Percentiles rank a stretch among this genome's conserved stretches.
Conservation (phyloP, 2,888 invertebrate species). For the Pycnomerus fuliginosus region DNA sequence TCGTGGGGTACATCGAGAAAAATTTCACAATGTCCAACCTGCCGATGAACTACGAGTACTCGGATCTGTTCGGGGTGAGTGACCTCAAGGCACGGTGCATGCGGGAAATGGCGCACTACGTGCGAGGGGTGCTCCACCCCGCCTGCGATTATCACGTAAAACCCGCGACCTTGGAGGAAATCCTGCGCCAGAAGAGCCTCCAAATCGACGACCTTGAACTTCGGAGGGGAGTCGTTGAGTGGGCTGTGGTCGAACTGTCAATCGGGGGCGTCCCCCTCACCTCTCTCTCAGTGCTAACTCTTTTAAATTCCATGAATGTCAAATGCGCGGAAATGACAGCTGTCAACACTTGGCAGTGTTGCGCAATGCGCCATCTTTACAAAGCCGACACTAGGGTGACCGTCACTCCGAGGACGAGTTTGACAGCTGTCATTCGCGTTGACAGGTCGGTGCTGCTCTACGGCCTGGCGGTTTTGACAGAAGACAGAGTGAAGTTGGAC, state of each 20-base stretch:
- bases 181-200: slow-evolving; percentile 56
- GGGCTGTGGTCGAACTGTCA: slow-evolving; percentile 58
- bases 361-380: slow-evolving; percentile 50
- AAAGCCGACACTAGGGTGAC: slow-evolving; percentile 38
- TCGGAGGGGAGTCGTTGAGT: slow-evolving; percentile 57
- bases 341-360: slow-evolving; percentile 47
- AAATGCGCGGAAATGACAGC: slow-evolving; percentile 55
- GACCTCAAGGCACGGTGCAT: slow-evolving; percentile 56
- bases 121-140: slow-evolving; percentile 54
- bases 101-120: slow-evolving; percentile 59
- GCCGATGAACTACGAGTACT: slow-evolving; percentile 61
- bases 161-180: slow-evolving; percentile 53
- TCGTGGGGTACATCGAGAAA: slow-evolving; percentile 57
- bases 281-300: too few species aligned
- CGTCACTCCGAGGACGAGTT: slow-evolving; percentile 25
- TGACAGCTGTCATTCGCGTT: slow-evolving; percentile 30
- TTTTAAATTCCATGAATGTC: too few species aligned
- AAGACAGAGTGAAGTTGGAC: slow-evolving; percentile 1
- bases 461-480: slow-evolving; percentile 34
- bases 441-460: slow-evolving; percentile 32
- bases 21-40: slow-evolving; percentile 61
- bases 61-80: slow-evolving; percentile 60
- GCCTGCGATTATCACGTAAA: slow-evolving; percentile 56
- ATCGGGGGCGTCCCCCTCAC: too few species aligned
- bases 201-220: slow-evolving; percentile 58